These are phyloP conservation scores for Corydoras maculifer DNA, from an alignment of 2,113 vertebrate species.

Conservation along the genomic window DNA sequence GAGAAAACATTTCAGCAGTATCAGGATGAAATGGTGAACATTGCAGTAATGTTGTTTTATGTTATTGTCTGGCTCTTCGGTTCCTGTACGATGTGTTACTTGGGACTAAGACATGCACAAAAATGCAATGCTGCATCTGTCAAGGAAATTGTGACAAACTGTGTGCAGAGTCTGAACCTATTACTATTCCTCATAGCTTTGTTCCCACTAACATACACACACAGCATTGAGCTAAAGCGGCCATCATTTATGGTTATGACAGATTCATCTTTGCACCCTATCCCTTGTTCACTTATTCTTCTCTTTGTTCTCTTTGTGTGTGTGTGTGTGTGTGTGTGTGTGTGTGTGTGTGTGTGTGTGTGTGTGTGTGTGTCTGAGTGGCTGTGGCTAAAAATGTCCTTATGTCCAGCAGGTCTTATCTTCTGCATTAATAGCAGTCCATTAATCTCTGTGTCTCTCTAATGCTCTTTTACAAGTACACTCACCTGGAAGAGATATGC, in stretches of 20 bases:
- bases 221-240: neutral
- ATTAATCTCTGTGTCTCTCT: conserved; percentile 27
- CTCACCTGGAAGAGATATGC: neutral
- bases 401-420: conserved; percentile 3
- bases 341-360: conserved; percentile 19
- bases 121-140: neutral
- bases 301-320: neutral
- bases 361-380: conserved; percentile 9
- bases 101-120: conserved; percentile 3
- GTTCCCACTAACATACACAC: conserved; percentile 10
- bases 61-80: no score
- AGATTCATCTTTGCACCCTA: conserved; percentile 1
- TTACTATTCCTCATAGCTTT: neutral
- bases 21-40: no score
- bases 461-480: conserved; percentile 2
- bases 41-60: no score
- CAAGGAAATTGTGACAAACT: neutral
- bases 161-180: conserved; percentile 6
- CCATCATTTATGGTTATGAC: neutral
- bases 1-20: no score
- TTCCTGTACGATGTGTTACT: no score
- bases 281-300: conserved; percentile 1
- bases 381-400: neutral
- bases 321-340: conserved; percentile 20
- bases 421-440: neutral